A percentile compares a stretch with the other conserved stretches of the same genome.
Evolutionary conservation across 2,888 invertebrate species (phyloP).

Genomic region (Drosophila monieri): DNA sequence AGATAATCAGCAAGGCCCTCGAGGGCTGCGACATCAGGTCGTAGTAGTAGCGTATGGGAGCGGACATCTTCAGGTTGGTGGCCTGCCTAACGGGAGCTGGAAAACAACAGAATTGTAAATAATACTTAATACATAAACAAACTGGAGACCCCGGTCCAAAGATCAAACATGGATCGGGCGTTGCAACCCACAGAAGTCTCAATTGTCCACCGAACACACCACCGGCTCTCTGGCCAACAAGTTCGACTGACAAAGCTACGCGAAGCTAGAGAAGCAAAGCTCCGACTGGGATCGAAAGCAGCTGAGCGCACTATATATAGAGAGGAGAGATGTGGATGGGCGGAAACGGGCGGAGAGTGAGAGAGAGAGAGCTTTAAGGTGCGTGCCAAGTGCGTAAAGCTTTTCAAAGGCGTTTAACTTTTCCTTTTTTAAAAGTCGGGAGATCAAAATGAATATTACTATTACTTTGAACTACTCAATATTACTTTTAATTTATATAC

Average conservation of each 20-base stretch:
- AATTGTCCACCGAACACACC: background rate
- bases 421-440: too few species aligned
- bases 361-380: background rate
- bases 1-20: conserved; percentile 88
- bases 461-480: too few species aligned
- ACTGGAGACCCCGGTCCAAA: conserved; percentile 21
- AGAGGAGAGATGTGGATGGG: background rate
- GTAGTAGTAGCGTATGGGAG: conserved; percentile 86
- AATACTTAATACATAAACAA: conserved; percentile 1
- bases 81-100: conserved; percentile 37
- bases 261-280: background rate
- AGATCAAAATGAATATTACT: too few species aligned
- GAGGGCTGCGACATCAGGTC: conserved; percentile 92
- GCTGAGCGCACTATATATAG: conserved; percentile 4
- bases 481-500: too few species aligned
- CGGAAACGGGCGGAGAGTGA: background rate
- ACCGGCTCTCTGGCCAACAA: conserved; percentile 14
- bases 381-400: background rate
- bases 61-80: conserved; percentile 71
- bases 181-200: background rate
- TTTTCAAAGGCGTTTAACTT: background rate
- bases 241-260: conserved; percentile 26
- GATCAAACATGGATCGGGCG: conserved; percentile 6
- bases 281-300: conserved; percentile 25
- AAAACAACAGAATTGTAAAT: background rate